phyloP scores from a whole-genome alignment of 1,140 invertebrate species.

The Drosophila bocqueti region DNA sequence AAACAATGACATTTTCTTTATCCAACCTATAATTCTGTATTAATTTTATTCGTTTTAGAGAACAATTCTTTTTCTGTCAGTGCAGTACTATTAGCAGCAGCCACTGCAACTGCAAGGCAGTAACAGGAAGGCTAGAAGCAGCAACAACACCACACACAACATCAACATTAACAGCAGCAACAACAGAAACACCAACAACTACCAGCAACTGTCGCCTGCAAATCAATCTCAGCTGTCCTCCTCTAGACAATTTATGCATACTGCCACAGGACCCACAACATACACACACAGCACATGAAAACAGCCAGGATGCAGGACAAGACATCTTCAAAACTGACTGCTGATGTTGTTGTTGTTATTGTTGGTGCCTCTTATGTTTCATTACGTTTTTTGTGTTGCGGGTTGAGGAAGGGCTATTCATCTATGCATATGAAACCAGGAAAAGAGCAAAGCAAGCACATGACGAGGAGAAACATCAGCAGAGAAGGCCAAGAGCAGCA shows the following conservation, averaged over 20 bases:
- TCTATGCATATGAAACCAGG: conserved; percentile 46
- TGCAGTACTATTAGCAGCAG: conserved; percentile 28
- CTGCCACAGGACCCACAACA: conserved; percentile 40
- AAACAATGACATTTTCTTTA: neutral
- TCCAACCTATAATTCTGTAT: neutral
- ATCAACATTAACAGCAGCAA: conserved; percentile 42
- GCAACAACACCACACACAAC: conserved; percentile 26
- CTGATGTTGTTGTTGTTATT: neutral
- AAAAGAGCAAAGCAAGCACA: conserved; percentile 41
- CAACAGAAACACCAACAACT: conserved; percentile 18
- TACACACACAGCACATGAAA: neutral
- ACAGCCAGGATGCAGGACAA: conserved; percentile 38
- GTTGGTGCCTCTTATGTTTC: conserved; percentile 69
- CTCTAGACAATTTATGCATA: conserved; percentile 76
- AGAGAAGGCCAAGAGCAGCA: neutral
- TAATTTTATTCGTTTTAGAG: neutral
- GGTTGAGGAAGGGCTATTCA: conserved; percentile 53
- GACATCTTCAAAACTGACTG: conserved; percentile 53
- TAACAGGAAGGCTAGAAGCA: conserved; percentile 5
- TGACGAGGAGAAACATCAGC: conserved; percentile 19
- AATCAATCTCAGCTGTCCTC: conserved; percentile 77
- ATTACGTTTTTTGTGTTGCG: conserved; percentile 64
- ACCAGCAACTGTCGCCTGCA: conserved; percentile 76
- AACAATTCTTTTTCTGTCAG: neutral
- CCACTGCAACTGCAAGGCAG: conserved; percentile 18